These are phyloP conservation scores for Ectropis crepuscularia DNA, from an alignment of 2,888 invertebrate species.

Conservation along the genomic window DNA sequence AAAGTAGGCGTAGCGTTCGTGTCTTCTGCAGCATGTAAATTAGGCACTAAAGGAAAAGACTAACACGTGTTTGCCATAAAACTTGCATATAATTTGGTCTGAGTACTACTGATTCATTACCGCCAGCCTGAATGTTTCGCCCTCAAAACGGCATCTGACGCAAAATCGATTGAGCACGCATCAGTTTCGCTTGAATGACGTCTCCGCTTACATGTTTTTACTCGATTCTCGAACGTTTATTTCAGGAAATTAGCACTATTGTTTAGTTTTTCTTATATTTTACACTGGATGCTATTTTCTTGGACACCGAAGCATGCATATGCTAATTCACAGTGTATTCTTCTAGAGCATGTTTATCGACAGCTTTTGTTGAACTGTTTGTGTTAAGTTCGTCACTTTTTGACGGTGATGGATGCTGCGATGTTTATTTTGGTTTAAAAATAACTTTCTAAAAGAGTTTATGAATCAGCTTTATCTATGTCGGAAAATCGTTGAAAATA, in stretches of 20 bases:
- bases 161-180: constrained; percentile 58
- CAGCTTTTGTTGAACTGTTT: constrained; percentile 11
- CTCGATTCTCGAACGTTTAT: constrained; percentile 35
- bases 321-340: constrained; percentile 24
- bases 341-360: constrained; percentile 17
- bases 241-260: constrained; percentile 41
- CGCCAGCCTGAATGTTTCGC: constrained; percentile 42
- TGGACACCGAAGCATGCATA: constrained; percentile 21
- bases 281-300: constrained; percentile 28
- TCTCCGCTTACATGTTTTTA: constrained; percentile 46
- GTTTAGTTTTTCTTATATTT: constrained; percentile 27
- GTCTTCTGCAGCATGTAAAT: constrained; percentile 20
- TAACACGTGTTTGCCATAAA: constrained; percentile 30
- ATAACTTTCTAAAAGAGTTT: constrained; percentile 13
- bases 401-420: constrained; percentile 15
- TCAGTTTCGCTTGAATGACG: constrained; percentile 55
- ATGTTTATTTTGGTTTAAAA: constrained; percentile 20
- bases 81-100: constrained; percentile 10
- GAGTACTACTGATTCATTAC: constrained; percentile 30
- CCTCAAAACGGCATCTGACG: constrained; percentile 43
- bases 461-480: constrained; percentile 1
- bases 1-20: constrained; percentile 7
- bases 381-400: constrained; percentile 3
- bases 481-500: constrained; percentile 7
- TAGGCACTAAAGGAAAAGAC: constrained; percentile 18